phyloP scores from a whole-genome alignment of 2,113 vertebrate species.

The Rafetus swinhoei region DNA sequence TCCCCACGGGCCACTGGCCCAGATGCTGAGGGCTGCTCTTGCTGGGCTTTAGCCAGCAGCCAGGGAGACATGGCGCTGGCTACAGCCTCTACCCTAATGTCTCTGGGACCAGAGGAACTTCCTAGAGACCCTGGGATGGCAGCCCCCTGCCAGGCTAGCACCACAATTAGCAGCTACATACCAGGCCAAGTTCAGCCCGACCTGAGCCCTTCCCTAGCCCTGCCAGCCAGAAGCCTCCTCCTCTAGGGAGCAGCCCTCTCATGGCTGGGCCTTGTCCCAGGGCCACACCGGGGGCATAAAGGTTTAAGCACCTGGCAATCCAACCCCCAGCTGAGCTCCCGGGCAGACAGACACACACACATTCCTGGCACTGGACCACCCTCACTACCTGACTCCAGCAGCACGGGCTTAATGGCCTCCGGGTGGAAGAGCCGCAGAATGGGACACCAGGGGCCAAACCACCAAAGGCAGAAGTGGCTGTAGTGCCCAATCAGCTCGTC shows the following conservation, averaged over 20 bases:
- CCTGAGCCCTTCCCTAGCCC: neutral
- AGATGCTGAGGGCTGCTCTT: neutral
- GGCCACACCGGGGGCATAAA: neutral
- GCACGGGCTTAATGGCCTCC: slow-evolving; percentile 9
- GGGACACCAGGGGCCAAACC: slow-evolving; percentile 20
- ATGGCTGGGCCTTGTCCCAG: neutral
- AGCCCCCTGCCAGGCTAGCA: neutral
- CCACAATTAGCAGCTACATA: neutral
- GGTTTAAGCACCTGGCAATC: neutral
- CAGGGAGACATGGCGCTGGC: neutral
- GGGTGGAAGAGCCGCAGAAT: slow-evolving; percentile 49
- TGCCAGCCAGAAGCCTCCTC: neutral
- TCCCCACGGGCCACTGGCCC: neutral
- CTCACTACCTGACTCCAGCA: slow-evolving; percentile 50
- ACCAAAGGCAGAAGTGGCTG: slow-evolving; percentile 78
- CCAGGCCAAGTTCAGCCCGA: neutral
- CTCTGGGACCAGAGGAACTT: neutral
- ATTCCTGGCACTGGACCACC: neutral
- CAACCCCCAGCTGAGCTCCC: neutral
- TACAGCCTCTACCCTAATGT: neutral
- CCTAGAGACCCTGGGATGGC: neutral
- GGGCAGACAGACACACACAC: neutral
- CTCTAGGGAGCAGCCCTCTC: neutral
- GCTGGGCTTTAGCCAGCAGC: neutral
- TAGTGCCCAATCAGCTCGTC: slow-evolving; percentile 72